Conservation (phyloP, 2,888 invertebrate genomes). For the Diarsia rubi region DNA sequence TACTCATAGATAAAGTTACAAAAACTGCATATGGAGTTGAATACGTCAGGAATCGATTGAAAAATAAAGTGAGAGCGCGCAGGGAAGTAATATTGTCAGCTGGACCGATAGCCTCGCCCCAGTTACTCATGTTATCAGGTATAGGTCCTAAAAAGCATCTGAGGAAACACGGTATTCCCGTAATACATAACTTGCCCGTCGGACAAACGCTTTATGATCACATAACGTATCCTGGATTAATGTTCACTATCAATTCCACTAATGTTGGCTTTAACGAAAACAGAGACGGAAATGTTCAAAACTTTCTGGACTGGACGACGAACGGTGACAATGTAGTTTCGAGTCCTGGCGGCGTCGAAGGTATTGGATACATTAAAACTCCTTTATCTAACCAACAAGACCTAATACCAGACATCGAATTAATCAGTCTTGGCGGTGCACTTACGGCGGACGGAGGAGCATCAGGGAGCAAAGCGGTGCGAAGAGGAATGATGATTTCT, state of each 20-base stretch:
- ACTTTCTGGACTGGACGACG: slow-evolving; percentile 74
- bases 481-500: slow-evolving; percentile 86
- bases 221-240: slow-evolving; percentile 92
- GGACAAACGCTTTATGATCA: slow-evolving; percentile 93
- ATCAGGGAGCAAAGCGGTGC: slow-evolving; percentile 79
- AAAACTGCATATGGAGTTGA: slow-evolving; percentile 90
- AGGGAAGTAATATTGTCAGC: slow-evolving; percentile 94
- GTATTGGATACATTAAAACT: slow-evolving; percentile 92
- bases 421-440: slow-evolving; percentile 92
- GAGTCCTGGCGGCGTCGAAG: slow-evolving; percentile 91
- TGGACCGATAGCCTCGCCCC: slow-evolving; percentile 95
- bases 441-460: slow-evolving; percentile 82
- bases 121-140: slow-evolving; percentile 95
- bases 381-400: slow-evolving; percentile 86
- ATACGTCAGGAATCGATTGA: slow-evolving; percentile 84
- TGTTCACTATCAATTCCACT: slow-evolving; percentile 90
- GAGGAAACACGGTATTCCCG: slow-evolving; percentile 87
- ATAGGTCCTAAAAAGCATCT: slow-evolving; percentile 92
- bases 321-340: slow-evolving; percentile 86
- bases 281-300: slow-evolving; percentile 68
- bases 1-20: slow-evolving; percentile 88
- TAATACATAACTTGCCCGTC: slow-evolving; percentile 91
- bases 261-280: slow-evolving; percentile 75
- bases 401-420: slow-evolving; percentile 93
- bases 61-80: slow-evolving; percentile 87